Conservation (phyloP, 2,797 vertebrate species). For the Cygnus olor region DNA sequence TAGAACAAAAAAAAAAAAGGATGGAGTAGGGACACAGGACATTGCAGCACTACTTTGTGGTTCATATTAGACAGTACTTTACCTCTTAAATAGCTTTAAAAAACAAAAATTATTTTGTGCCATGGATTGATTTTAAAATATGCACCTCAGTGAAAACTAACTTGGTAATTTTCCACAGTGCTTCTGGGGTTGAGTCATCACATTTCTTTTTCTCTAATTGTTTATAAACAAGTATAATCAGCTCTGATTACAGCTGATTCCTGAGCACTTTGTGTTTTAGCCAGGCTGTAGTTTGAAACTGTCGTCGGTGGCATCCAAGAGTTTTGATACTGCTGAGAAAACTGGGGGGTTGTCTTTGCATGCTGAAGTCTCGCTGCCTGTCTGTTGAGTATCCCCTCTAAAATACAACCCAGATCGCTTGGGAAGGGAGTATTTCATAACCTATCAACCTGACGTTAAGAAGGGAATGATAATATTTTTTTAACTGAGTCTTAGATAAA, state of each 20-base stretch:
- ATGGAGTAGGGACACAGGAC: not conserved
- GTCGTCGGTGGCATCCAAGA: not conserved
- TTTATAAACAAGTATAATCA: not conserved
- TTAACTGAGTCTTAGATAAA: not conserved
- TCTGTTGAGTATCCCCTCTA: not conserved
- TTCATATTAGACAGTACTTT: not conserved
- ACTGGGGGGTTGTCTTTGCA: not conserved
- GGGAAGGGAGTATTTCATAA: not conserved
- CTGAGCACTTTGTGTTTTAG: not conserved
- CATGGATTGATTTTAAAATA: not conserved
- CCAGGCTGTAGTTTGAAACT: not conserved
- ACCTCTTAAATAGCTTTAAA: not conserved
- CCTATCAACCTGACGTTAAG: not conserved
- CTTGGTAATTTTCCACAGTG: not conserved
- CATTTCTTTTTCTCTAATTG: not conserved
- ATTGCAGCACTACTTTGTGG: not conserved
- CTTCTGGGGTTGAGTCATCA: constrained; percentile 16
- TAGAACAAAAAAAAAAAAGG: not conserved
- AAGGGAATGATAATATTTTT: not conserved
- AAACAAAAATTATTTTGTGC: not conserved
- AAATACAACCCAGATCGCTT: not conserved
- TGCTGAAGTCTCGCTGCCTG: not conserved
- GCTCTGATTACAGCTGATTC: not conserved
- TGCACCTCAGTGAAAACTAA: not conserved
- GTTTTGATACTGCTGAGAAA: not conserved